These are phyloP conservation scores for Tortricodes alternella DNA, from an alignment of 2,888 invertebrate genomes.

Conservation along the genomic window DNA sequence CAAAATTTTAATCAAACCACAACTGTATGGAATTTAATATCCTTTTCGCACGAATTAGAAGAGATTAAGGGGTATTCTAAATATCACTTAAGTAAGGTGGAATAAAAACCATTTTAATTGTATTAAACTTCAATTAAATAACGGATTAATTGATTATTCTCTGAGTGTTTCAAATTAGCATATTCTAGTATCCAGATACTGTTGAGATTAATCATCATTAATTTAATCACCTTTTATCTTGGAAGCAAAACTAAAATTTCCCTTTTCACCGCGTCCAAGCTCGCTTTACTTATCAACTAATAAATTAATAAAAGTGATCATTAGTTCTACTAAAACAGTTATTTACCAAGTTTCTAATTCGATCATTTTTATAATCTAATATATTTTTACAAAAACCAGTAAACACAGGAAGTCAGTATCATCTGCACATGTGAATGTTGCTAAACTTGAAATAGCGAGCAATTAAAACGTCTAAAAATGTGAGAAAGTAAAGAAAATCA, in stretches of 20 bases:
- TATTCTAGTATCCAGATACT: neutral
- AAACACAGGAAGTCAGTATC: conserved; percentile 37
- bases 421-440: conserved; percentile 27
- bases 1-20: too few species aligned
- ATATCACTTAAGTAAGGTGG: neutral
- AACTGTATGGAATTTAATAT: too few species aligned
- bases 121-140: neutral
- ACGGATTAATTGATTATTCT: neutral
- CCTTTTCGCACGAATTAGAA: too few species aligned
- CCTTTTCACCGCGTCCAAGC: neutral
- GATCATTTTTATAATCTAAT: conserved; percentile 14
- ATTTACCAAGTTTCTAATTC: conserved; percentile 6
- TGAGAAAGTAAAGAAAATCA: conserved; percentile 35
- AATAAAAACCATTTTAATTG: neutral
- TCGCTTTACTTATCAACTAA: conserved; percentile 13
- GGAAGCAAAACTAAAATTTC: conserved; percentile 2
- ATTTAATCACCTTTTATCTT: conserved; percentile 16
- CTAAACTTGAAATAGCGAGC: conserved; percentile 34
- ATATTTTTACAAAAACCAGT: conserved; percentile 29
- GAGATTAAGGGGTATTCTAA: too few species aligned
- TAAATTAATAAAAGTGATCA: conserved; percentile 18
- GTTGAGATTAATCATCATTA: conserved; percentile 12
- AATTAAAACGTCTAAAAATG: conserved; percentile 34
- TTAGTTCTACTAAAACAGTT: conserved; percentile 10
- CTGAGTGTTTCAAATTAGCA: neutral